These are phyloP conservation scores for Poecilobothrus nobilitatus DNA, from an alignment of 2,888 invertebrate species.

Conservation along the genomic window DNA sequence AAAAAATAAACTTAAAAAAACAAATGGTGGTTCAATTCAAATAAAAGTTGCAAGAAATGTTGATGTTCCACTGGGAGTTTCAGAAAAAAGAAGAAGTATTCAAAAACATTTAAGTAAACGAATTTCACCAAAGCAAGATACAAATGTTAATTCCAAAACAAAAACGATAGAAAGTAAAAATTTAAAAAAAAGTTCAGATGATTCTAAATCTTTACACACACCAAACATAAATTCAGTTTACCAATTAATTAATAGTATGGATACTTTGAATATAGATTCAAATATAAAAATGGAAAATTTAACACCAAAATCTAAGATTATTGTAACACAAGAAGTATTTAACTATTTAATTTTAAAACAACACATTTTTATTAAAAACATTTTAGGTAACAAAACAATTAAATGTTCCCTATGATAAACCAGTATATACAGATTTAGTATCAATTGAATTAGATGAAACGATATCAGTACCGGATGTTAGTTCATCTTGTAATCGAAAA, in stretches of 20 bases:
- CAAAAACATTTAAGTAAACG: not conserved
- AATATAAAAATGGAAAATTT: not conserved
- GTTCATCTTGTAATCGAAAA: constrained; percentile 21
- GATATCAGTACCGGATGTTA: not conserved
- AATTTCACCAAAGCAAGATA: not conserved
- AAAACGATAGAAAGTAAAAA: not conserved
- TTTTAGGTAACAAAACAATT: constrained; percentile 33
- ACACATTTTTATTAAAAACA: not conserved
- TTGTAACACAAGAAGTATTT: constrained; percentile 17
- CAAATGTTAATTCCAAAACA: not conserved
- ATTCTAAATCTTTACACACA: not conserved
- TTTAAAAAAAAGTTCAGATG: not conserved
- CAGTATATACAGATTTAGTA: constrained; percentile 32
- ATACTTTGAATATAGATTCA: not conserved
- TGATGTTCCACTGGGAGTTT: not conserved
- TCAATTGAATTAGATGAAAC: constrained; percentile 36
- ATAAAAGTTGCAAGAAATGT: not conserved
- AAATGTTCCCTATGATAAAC: constrained; percentile 29
- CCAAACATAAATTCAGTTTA: not conserved
- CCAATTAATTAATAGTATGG: not conserved
- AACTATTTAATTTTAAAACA: not conserved
- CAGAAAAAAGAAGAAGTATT: not conserved
- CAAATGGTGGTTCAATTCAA: not conserved
- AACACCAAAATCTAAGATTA: constrained; percentile 15
- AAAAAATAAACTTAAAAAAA: not conserved